Base-by-base conservation (phyloP, 2,797 vertebrate genomes). In the Dallia pectoralis region DNA sequence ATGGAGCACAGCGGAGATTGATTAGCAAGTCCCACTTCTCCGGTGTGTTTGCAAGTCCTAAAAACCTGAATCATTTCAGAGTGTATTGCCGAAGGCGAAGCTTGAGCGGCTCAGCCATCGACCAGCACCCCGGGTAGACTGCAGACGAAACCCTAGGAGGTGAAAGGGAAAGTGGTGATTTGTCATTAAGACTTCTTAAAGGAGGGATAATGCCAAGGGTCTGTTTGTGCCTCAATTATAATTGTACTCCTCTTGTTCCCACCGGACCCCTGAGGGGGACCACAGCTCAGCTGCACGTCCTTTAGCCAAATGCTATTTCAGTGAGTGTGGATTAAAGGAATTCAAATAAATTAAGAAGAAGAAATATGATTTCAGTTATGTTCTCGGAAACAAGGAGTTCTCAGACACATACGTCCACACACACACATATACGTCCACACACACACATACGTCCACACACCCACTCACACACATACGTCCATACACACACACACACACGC, bases 151-250 rank as follows among this genome's bases (percentile, higher is more conserved):
- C 89, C 83, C 84, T 83, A 89, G 88, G 86, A 89, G 87, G 86
- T 88, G 86, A 87, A 88, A 90, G 79, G 82, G 87, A 90, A 92
- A 92, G 89, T 88, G 89, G 90, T 90, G 84, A 91, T 92, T 92
- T 92, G 89, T 93, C 92, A 92, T 92, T 91, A 91, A 79, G 85
- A 85, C 84, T 87, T 91, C 89, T 91, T 87, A 91, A 91, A 90
- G 87, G 87, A 87, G 85, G 82, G 76, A 81, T 81, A 75, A 85
- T 85, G 86, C 88, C 87, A 88, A 87, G 87, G 87, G 87, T 87
- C 88, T 87, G 89, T 92, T 90, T 83, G 86, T 82, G 81, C 78
- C 85, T 80, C n/a, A n/a, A 81, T 90, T 89, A 86, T 83, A 87
- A 87, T 80, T 49, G 9, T 18, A 11, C 33, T 85, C 78, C 76